phyloP scores from a whole-genome alignment of 2,888 invertebrate species.

The Pristionchus arcanus region DNA sequence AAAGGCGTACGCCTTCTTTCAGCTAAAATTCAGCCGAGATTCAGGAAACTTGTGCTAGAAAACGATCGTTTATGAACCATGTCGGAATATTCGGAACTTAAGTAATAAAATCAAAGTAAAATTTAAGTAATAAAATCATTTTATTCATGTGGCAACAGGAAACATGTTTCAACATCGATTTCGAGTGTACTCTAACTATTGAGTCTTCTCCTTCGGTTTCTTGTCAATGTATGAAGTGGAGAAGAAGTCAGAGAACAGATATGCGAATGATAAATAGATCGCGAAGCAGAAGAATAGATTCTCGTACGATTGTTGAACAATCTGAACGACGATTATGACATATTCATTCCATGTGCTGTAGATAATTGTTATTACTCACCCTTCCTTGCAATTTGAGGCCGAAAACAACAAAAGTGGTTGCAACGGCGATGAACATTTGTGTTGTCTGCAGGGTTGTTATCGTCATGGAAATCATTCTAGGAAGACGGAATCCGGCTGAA shows the following conservation, averaged over 20 bases:
- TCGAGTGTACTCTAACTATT: background rate
- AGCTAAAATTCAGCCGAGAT: too few relatives aligned
- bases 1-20: too few relatives aligned
- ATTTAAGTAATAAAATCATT: too few relatives aligned
- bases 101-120: too few relatives aligned
- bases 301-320: constrained; percentile 59
- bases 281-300: constrained; percentile 67
- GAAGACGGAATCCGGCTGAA: constrained; percentile 61
- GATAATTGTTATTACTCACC: constrained; percentile 56
- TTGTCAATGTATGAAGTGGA: constrained; percentile 73
- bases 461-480: constrained; percentile 62
- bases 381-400: constrained; percentile 67
- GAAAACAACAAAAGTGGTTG: constrained; percentile 71
- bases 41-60: too few relatives aligned
- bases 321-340: constrained; percentile 57
- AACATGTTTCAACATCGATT: too few relatives aligned
- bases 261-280: constrained; percentile 79
- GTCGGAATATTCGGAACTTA: too few relatives aligned
- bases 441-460: constrained; percentile 69
- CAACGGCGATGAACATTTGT: constrained; percentile 75
- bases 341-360: background rate
- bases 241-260: constrained; percentile 79
- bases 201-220: constrained; percentile 54
- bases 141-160: too few relatives aligned
- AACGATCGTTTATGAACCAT: too few relatives aligned